Conservation (phyloP, 2,113 vertebrate species). For the Anguilla japonica region DNA sequence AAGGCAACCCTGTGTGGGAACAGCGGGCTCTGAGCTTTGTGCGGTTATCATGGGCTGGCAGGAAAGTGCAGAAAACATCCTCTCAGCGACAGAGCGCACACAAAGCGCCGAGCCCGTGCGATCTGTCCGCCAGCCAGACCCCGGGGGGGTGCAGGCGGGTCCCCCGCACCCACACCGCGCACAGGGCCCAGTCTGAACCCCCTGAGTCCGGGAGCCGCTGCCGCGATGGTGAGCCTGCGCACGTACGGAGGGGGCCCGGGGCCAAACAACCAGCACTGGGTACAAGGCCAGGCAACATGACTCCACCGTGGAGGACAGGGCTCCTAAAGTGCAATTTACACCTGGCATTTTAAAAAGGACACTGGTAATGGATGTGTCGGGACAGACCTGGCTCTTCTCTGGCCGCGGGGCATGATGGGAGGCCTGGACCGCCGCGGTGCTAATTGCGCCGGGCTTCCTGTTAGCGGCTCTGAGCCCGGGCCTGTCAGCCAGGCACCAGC, state of each 20-base stretch:
- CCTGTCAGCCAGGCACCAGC: background rate
- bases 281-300: background rate
- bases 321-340: background rate
- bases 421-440: no score
- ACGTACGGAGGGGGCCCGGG: background rate
- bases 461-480: background rate
- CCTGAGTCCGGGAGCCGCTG: background rate
- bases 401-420: background rate
- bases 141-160: background rate
- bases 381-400: background rate
- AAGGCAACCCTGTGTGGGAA: background rate
- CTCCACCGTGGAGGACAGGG: background rate
- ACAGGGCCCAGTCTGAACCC: no score
- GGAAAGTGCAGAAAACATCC: background rate
- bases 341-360: background rate
- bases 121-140: background rate
- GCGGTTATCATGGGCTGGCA: background rate
- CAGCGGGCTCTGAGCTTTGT: background rate
- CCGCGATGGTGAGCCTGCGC: background rate
- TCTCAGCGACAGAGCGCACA: background rate
- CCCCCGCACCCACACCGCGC: background rate
- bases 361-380: background rate
- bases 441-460: slow-evolving; percentile 5
- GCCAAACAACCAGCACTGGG: background rate
- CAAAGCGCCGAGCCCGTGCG: background rate